Percentiles rank a stretch among this genome's conserved stretches.
phyloP scores from a whole-genome alignment of 1,140 invertebrate species.

The Euborellia annulipes region DNA sequence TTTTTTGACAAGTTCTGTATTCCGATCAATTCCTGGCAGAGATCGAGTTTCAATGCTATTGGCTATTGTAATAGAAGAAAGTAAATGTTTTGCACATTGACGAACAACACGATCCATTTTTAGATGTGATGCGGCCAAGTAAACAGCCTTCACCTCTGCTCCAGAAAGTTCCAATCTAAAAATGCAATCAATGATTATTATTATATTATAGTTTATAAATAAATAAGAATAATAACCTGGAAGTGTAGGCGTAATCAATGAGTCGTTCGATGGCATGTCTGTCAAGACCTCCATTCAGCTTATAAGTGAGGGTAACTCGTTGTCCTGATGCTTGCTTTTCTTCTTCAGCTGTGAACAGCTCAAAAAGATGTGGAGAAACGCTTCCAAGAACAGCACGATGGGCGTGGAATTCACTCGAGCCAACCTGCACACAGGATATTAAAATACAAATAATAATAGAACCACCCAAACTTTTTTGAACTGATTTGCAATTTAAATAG shows the following conservation, averaged over 20 bases:
- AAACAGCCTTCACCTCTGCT: conserved; percentile 50
- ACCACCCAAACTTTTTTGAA: conserved; percentile 2
- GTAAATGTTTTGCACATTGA: conserved; percentile 52
- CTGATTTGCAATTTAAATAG: not conserved
- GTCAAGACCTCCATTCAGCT: conserved; percentile 50
- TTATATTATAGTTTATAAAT: not conserved
- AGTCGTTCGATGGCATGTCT: conserved; percentile 50
- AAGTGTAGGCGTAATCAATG: conserved; percentile 68
- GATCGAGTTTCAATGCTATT: conserved; percentile 56
- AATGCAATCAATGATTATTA: not conserved
- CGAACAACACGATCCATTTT: conserved; percentile 54
- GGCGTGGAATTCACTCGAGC: conserved; percentile 52
- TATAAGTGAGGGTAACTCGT: conserved; percentile 33
- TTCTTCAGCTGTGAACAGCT: conserved; percentile 49
- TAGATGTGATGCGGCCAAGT: conserved; percentile 51
- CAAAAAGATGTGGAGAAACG: conserved; percentile 58
- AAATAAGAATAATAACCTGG: conserved; percentile 24
- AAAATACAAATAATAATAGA: conserved; percentile 3
- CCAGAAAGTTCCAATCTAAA: conserved; percentile 37
- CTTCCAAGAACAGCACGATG: conserved; percentile 61
- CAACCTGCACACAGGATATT: conserved; percentile 32
- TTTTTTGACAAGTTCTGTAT: conserved; percentile 39
- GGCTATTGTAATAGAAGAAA: conserved; percentile 43
- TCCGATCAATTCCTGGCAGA: conserved; percentile 44
- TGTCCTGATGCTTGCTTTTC: conserved; percentile 19